Percentiles rank a stretch among this genome's conserved stretches.
phyloP scores from a whole-genome alignment of 2,888 invertebrate species.

The Cosmorhoe ocellata region DNA sequence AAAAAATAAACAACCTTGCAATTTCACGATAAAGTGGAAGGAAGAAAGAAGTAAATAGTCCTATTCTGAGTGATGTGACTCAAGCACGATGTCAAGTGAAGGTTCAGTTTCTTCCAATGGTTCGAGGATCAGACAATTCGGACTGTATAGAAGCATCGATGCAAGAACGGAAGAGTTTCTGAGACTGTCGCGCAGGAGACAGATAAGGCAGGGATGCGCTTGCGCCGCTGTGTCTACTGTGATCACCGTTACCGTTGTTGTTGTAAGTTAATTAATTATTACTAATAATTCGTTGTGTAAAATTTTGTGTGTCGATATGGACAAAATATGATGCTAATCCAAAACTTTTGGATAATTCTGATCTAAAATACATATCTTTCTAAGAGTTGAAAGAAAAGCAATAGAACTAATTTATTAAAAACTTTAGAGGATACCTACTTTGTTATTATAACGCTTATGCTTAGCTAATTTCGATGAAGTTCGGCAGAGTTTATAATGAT shows the following conservation, averaged over 20 bases:
- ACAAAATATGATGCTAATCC: too few species aligned
- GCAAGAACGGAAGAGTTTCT: constrained; percentile 72
- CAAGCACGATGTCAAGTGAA: constrained; percentile 58
- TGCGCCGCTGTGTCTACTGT: constrained; percentile 73
- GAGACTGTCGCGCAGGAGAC: constrained; percentile 63
- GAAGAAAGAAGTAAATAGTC: background rate
- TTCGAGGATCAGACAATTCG: constrained; percentile 65
- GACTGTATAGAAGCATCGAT: constrained; percentile 70
- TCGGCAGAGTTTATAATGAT: too few species aligned
- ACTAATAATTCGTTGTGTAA: too few species aligned
- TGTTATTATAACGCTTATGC: too few species aligned
- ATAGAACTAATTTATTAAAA: too few species aligned
- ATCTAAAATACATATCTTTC: too few species aligned
- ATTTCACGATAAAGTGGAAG: too few species aligned
- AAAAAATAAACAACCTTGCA: background rate
- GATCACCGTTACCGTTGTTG: constrained; percentile 70
- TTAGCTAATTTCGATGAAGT: too few species aligned
- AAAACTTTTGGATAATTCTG: too few species aligned
- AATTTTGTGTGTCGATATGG: too few species aligned
- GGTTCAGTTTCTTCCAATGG: constrained; percentile 53
- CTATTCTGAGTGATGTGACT: constrained; percentile 14
- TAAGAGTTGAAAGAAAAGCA: too few species aligned
- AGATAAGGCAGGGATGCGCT: constrained; percentile 70
- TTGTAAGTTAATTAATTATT: constrained; percentile 52
- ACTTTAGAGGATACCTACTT: too few species aligned